A percentile compares a stretch with the other conserved stretches of the same genome.
These are phyloP conservation scores for Archilochus colubris DNA, from an alignment of 2,113 vertebrate species.

Conservation along the genomic window DNA sequence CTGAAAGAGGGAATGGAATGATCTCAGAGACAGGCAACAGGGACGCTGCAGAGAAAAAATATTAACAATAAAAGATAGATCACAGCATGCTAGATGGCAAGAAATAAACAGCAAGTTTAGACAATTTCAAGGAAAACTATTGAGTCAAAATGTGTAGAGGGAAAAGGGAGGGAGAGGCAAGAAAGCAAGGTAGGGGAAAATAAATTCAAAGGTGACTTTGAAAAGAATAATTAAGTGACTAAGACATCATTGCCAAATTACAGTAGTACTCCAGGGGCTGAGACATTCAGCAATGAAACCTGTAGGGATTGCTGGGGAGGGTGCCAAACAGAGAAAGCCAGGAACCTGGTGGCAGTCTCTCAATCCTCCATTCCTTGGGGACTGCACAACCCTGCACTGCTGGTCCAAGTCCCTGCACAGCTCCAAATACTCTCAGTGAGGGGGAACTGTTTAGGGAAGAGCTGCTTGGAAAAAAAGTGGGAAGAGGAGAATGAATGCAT, in stretches of 20 bases:
- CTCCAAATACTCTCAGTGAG: rapidly evolving
- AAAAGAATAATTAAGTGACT: slow-evolving; percentile 61
- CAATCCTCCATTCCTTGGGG: neutral
- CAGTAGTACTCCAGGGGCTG: neutral
- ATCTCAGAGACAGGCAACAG: slow-evolving; percentile 47
- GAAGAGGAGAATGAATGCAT: neutral
- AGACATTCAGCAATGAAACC: neutral
- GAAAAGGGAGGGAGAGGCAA: slow-evolving; percentile 18
- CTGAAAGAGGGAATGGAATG: slow-evolving; percentile 52
- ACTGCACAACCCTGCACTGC: rapidly evolving
- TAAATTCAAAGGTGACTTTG: slow-evolving; percentile 23
- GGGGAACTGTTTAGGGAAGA: neutral
- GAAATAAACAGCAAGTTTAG: slow-evolving; percentile 70
- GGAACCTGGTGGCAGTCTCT: neutral
- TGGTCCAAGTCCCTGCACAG: neutral
- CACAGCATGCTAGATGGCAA: slow-evolving; percentile 45
- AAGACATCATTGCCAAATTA: slow-evolving; percentile 31
- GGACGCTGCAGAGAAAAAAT: slow-evolving; percentile 38
- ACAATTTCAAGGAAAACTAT: slow-evolving; percentile 61
- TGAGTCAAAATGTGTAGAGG: slow-evolving; percentile 44
- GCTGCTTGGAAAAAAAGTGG: neutral
- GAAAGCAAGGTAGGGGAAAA: neutral
- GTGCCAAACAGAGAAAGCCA: rapidly evolving
- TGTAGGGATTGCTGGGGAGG: neutral
- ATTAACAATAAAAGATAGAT: slow-evolving; percentile 66